These are phyloP conservation scores for Parazoanthus darwini DNA, from an alignment of 92 coral and sea anemone genomes.

Conservation along the genomic window DNA sequence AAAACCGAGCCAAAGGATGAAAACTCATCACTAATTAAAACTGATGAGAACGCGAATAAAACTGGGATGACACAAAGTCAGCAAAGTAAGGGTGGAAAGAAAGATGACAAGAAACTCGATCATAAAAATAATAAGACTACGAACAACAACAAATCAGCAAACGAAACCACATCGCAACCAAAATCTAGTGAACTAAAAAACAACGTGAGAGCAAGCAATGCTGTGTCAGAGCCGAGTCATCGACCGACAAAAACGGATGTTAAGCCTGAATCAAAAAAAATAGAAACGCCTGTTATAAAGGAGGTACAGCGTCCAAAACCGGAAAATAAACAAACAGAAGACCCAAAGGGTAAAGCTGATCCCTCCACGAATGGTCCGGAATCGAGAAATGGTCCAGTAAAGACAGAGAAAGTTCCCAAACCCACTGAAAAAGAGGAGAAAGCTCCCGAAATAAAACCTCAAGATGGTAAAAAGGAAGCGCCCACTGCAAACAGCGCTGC, in stretches of 20 bases:
- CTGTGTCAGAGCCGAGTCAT: neutral
- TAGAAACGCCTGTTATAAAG: neutral
- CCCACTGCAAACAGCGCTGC: neutral
- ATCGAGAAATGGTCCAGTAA: neutral
- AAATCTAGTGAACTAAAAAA: neutral
- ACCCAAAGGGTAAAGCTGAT: neutral
- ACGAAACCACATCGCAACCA: neutral
- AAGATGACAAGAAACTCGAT: neutral
- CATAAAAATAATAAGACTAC: neutral
- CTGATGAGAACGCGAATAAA: slow-evolving; percentile 11
- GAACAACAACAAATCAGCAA: neutral
- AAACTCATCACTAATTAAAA: neutral
- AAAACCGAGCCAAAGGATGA: slow-evolving; percentile 27
- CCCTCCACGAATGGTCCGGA: neutral
- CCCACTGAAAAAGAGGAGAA: neutral
- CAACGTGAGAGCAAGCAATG: neutral
- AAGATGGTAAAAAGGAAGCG: neutral
- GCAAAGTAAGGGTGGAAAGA: slow-evolving; percentile 14
- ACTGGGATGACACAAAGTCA: slow-evolving; percentile 38
- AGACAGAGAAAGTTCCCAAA: neutral
- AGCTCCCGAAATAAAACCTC: neutral
- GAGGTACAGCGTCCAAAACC: slow-evolving; percentile 8
- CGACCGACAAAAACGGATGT: neutral
- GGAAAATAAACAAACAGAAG: neutral
- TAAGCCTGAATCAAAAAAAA: neutral